Percentiles rank a stretch among this genome's conserved stretches.
Evolutionary conservation across 2,797 vertebrate genomes (phyloP).

Genomic region (Danio albolineatus): DNA sequence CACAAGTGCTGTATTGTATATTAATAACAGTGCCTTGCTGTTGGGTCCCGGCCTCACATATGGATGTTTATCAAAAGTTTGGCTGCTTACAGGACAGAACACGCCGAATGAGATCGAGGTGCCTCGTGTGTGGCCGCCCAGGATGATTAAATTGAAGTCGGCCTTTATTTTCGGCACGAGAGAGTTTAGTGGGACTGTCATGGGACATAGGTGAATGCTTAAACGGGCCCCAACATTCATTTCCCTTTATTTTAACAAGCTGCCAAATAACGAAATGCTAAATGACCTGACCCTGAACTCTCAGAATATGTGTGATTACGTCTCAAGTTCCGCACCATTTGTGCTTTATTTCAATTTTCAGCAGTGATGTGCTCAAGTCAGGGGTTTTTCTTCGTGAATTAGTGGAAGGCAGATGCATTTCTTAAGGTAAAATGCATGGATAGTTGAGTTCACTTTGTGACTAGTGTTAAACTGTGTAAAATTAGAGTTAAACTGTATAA

Average conservation of each 20-base stretch:
- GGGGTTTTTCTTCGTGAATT: background rate
- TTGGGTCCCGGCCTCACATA: slow-evolving; percentile 59
- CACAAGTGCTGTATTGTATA: slow-evolving; percentile 57
- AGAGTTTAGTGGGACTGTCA: slow-evolving; percentile 51
- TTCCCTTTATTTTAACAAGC: slow-evolving; percentile 47
- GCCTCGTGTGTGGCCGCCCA: slow-evolving; percentile 59
- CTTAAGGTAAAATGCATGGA: background rate
- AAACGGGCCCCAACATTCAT: slow-evolving; percentile 40
- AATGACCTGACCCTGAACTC: slow-evolving; percentile 38
- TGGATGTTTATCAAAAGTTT: slow-evolving; percentile 62
- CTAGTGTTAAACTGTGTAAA: background rate
- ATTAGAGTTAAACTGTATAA: too few relatives aligned
- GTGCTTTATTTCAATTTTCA: slow-evolving; percentile 36
- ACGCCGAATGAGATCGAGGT: slow-evolving; percentile 34
- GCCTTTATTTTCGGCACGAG: slow-evolving; percentile 50
- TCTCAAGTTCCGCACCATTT: slow-evolving; percentile 41
- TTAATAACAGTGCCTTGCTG: slow-evolving; percentile 57
- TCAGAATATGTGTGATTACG: slow-evolving; percentile 22
- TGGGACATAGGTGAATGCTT: slow-evolving; percentile 45
- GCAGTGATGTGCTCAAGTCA: slow-evolving; percentile 13
- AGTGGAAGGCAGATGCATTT: background rate
- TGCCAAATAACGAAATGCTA: slow-evolving; percentile 33
- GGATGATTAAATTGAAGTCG: slow-evolving; percentile 59
- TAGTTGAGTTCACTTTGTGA: background rate
- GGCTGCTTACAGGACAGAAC: slow-evolving; percentile 55